phyloP scores from a whole-genome alignment of 2,888 invertebrate genomes.

The Loripinus fragilis region DNA sequence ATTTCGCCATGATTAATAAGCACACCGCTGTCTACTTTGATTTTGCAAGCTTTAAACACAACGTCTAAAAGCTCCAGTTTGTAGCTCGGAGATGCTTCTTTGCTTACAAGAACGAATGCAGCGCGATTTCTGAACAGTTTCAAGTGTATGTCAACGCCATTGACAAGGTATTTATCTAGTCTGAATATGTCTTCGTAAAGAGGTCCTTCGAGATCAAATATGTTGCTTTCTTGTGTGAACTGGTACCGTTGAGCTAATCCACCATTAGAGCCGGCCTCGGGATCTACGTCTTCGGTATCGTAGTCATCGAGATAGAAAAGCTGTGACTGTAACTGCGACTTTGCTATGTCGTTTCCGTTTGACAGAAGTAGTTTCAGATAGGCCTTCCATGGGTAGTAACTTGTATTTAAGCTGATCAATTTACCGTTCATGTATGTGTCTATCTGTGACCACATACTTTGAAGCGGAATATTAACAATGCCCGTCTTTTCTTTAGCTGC shows the following conservation, averaged over 20 bases:
- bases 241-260: slow-evolving; percentile 26
- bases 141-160: slow-evolving; percentile 33
- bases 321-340: slow-evolving; percentile 33
- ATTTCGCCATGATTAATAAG: neutral
- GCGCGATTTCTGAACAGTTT: slow-evolving; percentile 27
- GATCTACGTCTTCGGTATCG: slow-evolving; percentile 21
- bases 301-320: slow-evolving; percentile 20
- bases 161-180: slow-evolving; percentile 39
- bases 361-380: slow-evolving; percentile 31
- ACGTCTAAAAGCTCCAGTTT: neutral
- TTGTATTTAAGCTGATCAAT: slow-evolving; percentile 31
- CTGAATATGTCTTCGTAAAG: slow-evolving; percentile 39
- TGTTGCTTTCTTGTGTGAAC: slow-evolving; percentile 21
- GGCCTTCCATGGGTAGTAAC: slow-evolving; percentile 39
- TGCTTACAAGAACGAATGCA: neutral
- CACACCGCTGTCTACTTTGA: too few relatives aligned
- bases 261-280: slow-evolving; percentile 18
- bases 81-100: neutral
- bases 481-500: slow-evolving; percentile 26
- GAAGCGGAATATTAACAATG: slow-evolving; percentile 32
- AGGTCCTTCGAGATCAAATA: slow-evolving; percentile 33
- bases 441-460: slow-evolving; percentile 40
- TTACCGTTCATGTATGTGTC: slow-evolving; percentile 40
- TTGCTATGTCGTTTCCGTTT: slow-evolving; percentile 16
- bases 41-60: too few relatives aligned